Evolutionary conservation across 1,140 invertebrate species (phyloP), one percentile per base, ranked within the genome.

Genomic region (Drosophila ohnishii): DNA sequence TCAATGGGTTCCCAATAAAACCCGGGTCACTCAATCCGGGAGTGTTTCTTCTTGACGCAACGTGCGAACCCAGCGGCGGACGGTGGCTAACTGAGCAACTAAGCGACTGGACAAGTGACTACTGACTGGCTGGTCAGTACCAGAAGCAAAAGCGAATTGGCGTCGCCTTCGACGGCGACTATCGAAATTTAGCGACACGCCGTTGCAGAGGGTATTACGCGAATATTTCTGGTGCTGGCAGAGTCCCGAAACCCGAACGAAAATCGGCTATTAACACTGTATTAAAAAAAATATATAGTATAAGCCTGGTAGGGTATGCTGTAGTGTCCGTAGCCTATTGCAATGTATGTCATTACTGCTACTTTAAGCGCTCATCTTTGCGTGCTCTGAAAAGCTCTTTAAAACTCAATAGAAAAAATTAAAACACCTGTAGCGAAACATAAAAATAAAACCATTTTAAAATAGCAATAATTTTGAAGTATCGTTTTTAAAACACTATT

Each of bases 21-120:
- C 40, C 44, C 64, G 42, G 50, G 42, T 40, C 30, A 39, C 58
- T 57, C 53, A 44, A 70, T 34, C 16, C 51, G 37, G 40, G 14
- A 44, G 34, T 53, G 39, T 63, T 40, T 71, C 19, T 44, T 66
- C 39, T 78, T 59, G 34, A 47, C 32, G 72, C 25, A 59, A 80
- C 78, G 80, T 83, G 80, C 66, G 80, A 75, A 69, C 80, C 72
- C 75, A 75, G 80, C 80, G 75, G 66, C 80, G 66, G 75, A 76
- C 80, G 65, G 80, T 69, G 80, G 69, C 74, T 65, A 82, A 82
- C 80, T 82, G 70, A 82, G 64, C 84, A 30, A 81, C 35, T 56
- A 57, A 42, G 48, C 65, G 53, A 34, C 30, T 62, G 47, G 60
- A 59, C 28, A 58, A 58, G 51, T 42, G 53, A 25, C 30, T 55